Base-by-base conservation (phyloP, 1,140 invertebrate species). In the Zaprionus lachaisei region DNA sequence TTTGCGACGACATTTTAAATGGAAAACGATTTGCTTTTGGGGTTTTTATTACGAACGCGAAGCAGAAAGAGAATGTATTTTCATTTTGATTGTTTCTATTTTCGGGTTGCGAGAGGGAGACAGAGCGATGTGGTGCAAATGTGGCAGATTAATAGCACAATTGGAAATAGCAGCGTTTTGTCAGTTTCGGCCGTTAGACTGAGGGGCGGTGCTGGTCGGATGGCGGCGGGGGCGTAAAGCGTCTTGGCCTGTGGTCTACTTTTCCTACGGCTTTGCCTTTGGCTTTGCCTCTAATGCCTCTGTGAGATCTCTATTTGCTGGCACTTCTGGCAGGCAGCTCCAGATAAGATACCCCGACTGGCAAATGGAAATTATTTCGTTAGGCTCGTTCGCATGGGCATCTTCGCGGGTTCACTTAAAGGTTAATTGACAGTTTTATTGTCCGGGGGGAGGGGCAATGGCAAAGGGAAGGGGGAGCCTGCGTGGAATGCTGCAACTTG, bases 1-100 rank as follows among this genome's bases (percentile, higher is more conserved):
- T 80, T 82, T 78, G 74, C 81, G 90, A 90, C 91, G 91, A 92
- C 91, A 90, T 92, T 92, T 92, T 92, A 92, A 92, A 91, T 91
- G 84, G 84, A 92, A 92, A 92, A 79, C 91, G 91, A 91, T 92
- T 92, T 92, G 91, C 91, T 92, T 92, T 92, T 91, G 91, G 87
- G 91, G 82, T 90, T 92, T 92, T 87, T 86, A 68, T 83, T 72
- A 77, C 63, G 69, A 77, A 83, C 77, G 80, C 66, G 77, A 83
- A 77, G 83, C 66, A 83, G 80, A 84, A 89, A 89, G 85, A 84
- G 84, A 87, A 87, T 87, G 84, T 87, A 89, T 87, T 87, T 87
- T 87, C 87, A 85, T 91, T 91, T 83, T 83, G 80, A 86, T 91
- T 91, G 86, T 79, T 86, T 82, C 87, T 86, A 86, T 91, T 91